Conservation (phyloP, 1,140 invertebrate species). For the Batillaria attramentaria region DNA sequence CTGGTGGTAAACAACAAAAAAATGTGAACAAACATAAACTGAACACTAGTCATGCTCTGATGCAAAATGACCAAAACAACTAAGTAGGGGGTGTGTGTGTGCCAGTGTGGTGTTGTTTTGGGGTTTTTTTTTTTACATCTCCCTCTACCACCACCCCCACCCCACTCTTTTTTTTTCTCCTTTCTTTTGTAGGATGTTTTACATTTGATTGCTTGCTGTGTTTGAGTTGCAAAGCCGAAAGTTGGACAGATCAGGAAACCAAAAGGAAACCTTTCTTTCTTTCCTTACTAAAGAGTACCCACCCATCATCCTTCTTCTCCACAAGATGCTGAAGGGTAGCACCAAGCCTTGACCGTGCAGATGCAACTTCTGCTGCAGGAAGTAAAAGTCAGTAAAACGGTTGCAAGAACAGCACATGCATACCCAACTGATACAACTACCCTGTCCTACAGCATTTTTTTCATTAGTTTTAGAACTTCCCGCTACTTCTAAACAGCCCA, state of each 20-base stretch:
- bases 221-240: neutral
- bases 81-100: too few species aligned
- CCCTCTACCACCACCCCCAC: too few species aligned
- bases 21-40: neutral
- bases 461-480: too few species aligned
- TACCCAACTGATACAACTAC: neutral
- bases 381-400: neutral
- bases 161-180: neutral
- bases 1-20: neutral
- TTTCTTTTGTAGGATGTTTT: neutral
- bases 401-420: neutral
- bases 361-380: slow-evolving; percentile 50
- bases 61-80: neutral
- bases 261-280: neutral
- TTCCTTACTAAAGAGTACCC: neutral
- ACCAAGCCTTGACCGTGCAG: slow-evolving; percentile 54
- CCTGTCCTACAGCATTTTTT: too few species aligned
- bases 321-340: slow-evolving; percentile 58
- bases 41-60: neutral
- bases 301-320: slow-evolving; percentile 60
- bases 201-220: neutral
- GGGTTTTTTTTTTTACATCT: too few species aligned
- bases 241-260: neutral
- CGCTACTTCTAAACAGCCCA: too few species aligned
- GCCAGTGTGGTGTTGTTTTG: too few species aligned